phyloP scores from a whole-genome alignment of 2,888 invertebrate genomes.

The Marronus borbonicus region DNA sequence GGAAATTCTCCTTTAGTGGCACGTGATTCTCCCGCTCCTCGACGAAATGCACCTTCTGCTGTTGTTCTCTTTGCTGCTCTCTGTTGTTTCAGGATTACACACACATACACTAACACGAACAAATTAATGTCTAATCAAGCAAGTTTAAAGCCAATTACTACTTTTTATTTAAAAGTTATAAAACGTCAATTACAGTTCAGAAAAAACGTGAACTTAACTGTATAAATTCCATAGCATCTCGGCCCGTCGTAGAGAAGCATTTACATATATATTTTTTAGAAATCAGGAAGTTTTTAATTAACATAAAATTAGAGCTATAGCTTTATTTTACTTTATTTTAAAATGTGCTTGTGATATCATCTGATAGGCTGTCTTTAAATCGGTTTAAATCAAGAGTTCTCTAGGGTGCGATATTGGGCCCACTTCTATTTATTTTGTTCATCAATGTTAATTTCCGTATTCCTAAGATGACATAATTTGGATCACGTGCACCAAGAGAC shows the following conservation, averaged over 20 bases:
- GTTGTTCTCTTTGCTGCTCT: not conserved
- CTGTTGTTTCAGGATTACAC: not conserved
- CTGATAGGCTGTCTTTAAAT: too few relatives aligned
- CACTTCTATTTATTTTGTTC: too few relatives aligned
- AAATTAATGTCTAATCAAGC: not conserved
- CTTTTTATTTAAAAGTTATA: not conserved
- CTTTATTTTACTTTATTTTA: too few relatives aligned
- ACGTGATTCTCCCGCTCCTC: conserved; percentile 5
- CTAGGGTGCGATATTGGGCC: too few relatives aligned
- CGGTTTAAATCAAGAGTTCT: too few relatives aligned
- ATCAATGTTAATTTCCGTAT: too few relatives aligned
- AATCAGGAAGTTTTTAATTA: too few relatives aligned
- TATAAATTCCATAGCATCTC: not conserved
- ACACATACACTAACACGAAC: not conserved
- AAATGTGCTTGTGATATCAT: too few relatives aligned
- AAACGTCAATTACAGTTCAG: not conserved
- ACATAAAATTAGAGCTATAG: too few relatives aligned
- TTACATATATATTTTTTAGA: not conserved
- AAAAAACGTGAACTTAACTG: not conserved
- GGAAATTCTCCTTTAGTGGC: not conserved
- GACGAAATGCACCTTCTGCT: not conserved
- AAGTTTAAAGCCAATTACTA: not conserved
- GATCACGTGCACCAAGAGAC: too few relatives aligned
- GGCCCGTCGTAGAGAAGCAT: not conserved
- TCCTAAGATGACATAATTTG: too few relatives aligned